phyloP scores from a whole-genome alignment of 2,888 invertebrate species.

The Ornithoptera priamus region DNA sequence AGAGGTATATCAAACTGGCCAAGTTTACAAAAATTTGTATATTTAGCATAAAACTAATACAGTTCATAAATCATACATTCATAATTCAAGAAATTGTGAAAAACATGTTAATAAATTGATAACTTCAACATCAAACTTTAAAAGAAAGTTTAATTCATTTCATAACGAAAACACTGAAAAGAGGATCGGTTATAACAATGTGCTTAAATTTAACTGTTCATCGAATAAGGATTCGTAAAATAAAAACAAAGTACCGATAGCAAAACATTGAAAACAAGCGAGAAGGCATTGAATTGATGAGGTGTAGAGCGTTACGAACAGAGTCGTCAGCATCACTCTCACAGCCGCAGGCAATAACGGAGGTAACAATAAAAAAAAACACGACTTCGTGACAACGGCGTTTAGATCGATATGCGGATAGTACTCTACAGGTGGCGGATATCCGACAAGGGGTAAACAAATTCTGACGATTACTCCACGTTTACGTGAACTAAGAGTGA shows the following conservation, averaged over 20 bases:
- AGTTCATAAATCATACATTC: too few relatives aligned
- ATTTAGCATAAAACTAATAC: too few relatives aligned
- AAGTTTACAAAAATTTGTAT: too few relatives aligned
- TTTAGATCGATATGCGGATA: constrained; percentile 47
- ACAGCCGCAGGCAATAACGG: constrained; percentile 35
- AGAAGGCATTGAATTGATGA: constrained; percentile 5
- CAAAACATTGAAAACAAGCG: neutral
- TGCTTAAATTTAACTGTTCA: neutral
- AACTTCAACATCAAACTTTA: too few relatives aligned
- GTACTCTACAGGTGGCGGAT: constrained; percentile 49
- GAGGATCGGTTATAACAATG: neutral
- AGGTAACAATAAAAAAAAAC: constrained; percentile 36
- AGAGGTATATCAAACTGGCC: too few relatives aligned
- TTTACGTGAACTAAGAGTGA: constrained; percentile 19
- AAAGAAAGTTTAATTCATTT: too few relatives aligned
- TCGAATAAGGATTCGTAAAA: neutral
- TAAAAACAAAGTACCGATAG: constrained; percentile 10
- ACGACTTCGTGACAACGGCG: constrained; percentile 45
- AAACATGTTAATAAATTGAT: too few relatives aligned
- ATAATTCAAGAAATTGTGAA: too few relatives aligned
- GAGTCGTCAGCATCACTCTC: neutral
- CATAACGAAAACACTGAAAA: too few relatives aligned
- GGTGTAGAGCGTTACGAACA: neutral
- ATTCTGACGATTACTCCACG: constrained; percentile 45
- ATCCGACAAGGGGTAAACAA: constrained; percentile 46